A percentile compares a stretch with the other conserved stretches of the same genome.
Conservation (phyloP, 2,797 vertebrate species). For the Sphenodon punctatus region DNA sequence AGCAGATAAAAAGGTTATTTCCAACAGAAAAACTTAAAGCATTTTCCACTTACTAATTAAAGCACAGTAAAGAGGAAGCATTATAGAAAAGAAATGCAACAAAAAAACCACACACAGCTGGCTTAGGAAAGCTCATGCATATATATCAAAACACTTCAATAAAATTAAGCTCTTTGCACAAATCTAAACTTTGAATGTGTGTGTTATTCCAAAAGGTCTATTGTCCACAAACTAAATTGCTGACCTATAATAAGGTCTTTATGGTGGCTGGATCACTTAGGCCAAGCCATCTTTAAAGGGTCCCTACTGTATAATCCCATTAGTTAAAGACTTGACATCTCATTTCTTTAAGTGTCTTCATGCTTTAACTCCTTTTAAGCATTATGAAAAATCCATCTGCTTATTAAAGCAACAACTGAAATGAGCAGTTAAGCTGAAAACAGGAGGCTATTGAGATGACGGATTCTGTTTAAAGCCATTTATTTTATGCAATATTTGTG, state of each 20-base stretch:
- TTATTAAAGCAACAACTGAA: constrained; percentile 46
- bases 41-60: background rate
- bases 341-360: constrained; percentile 39
- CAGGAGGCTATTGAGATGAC: background rate
- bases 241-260: constrained; percentile 23
- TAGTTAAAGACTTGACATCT: constrained; percentile 51
- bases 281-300: constrained; percentile 33
- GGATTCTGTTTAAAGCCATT: background rate
- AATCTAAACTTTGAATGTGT: background rate
- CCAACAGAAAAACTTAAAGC: background rate
- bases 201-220: constrained; percentile 1
- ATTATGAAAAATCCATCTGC: constrained; percentile 37
- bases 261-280: constrained; percentile 17
- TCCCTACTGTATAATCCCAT: constrained; percentile 37
- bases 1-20: background rate
- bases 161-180: constrained; percentile 11
- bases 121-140: constrained; percentile 2
- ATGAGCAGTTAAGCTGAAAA: constrained; percentile 3
- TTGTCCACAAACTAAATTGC: constrained; percentile 25
- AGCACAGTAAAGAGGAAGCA: background rate
- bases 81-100: background rate
- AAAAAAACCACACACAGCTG: background rate
- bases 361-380: constrained; percentile 41
- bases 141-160: constrained; percentile 22
- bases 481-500: background rate